Base-by-base conservation (phyloP, 92 coral and sea anemone genomes). In the Heliopora coerulea region DNA sequence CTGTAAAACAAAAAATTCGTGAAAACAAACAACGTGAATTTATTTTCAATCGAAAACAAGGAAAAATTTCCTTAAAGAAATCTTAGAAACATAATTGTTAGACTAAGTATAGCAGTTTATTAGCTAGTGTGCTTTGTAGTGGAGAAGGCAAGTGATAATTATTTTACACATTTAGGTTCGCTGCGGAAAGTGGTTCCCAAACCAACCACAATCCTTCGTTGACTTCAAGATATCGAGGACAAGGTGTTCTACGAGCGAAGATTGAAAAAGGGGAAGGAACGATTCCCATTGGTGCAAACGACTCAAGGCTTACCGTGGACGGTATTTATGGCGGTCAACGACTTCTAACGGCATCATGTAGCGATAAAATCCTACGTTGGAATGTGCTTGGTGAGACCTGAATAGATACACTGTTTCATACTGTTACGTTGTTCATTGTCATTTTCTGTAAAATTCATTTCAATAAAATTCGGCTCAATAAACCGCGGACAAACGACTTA, bases 261-360 rank as follows among this genome's bases (percentile, higher is more conserved):
- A 93, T 91, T 2, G 97, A 91, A 78, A 91, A 88, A 60, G 97
- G 97, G 0, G 97, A 91, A 42, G 97, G 97, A 0, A 91, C 97
- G 0, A 91, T 91, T 23, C 97, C 97, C 0, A 63, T 91, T 39
- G 91, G 88, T 61, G 41, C 78, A 20, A 72, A 79, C 59, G 88
- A 88, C 63, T 84, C 89, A 0, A 54, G 88, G 15, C 89, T 82
- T 74, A 91, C 97, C 65, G 78, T 91, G 35, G 97, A 91, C 69
- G 97, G 97, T 19, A 79, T 91, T 25, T 78, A 78, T 58, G 74
- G 81, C 1, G 95, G 97, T 27, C 97, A 91, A 76, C 60, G 97
- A 34, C 62, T 91, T 23, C 89, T 88, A 34, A 91, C 97, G 3
- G 97, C 97, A 21, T 91, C 97, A 0, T 91, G 97, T 58, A 91